A percentile compares a stretch with the other conserved stretches of the same genome.
These are phyloP conservation scores for Trachymyrmex cornetzi DNA, from an alignment of 1,140 invertebrate genomes.

Conservation along the genomic window DNA sequence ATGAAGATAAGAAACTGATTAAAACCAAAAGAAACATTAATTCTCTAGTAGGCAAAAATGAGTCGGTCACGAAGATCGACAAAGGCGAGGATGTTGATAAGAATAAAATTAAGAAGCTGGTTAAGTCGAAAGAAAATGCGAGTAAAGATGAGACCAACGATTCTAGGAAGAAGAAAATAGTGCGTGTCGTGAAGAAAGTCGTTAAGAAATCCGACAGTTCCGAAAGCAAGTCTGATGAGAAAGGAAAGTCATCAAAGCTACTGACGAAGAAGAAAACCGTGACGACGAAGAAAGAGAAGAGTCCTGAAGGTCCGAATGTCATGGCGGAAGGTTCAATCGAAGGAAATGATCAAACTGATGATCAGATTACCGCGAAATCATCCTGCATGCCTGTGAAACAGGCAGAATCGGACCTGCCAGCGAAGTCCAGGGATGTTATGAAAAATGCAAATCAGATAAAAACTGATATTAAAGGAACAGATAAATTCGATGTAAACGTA, in stretches of 20 bases:
- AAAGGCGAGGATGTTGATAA: conserved; percentile 75
- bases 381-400: not conserved
- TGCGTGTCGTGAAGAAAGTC: conserved; percentile 81
- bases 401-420: not conserved
- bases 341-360: not conserved
- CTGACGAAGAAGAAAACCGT: conserved; percentile 67
- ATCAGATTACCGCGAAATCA: not conserved
- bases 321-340: not conserved
- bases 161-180: conserved; percentile 82
- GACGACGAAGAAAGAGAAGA: conserved; percentile 70
- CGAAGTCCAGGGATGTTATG: not conserved
- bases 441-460: not conserved
- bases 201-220: conserved; percentile 80
- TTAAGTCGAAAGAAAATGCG: conserved; percentile 73
- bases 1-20: conserved; percentile 61
- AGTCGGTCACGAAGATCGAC: conserved; percentile 65
- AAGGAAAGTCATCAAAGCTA: conserved; percentile 69
- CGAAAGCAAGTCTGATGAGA: conserved; percentile 77
- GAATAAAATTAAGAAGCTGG: conserved; percentile 70
- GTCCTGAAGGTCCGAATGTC: conserved; percentile 15
- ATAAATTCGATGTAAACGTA: not conserved
- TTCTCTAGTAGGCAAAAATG: conserved; percentile 63
- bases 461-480: not conserved
- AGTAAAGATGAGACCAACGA: conserved; percentile 77
- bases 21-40: conserved; percentile 73